Conservation (phyloP, 2,797 vertebrate genomes). For the Petrocephalus sullivani region DNA sequence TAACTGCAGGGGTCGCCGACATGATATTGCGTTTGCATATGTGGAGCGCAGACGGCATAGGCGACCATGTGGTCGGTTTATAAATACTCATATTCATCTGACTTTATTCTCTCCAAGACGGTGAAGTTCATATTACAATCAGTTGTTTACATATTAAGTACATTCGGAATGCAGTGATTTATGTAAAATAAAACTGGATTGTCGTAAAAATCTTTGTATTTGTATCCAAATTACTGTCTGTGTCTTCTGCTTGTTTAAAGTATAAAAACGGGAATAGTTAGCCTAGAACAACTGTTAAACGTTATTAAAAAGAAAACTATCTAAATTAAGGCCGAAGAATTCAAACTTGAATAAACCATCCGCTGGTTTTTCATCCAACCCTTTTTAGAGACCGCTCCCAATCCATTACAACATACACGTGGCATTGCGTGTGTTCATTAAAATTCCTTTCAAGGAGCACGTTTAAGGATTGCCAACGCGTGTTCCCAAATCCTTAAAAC, state of each 20-base stretch:
- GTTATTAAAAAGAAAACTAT: not conserved
- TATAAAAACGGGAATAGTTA: not conserved
- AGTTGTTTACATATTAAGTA: slow-evolving; percentile 60
- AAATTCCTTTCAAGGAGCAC: not conserved
- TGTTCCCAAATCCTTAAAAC: not conserved
- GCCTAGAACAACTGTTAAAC: not conserved
- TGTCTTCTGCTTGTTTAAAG: not conserved
- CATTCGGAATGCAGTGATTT: slow-evolving; percentile 55
- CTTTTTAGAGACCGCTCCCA: not conserved
- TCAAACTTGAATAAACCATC: not conserved
- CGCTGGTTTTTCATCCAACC: not conserved
- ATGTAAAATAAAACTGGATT: slow-evolving; percentile 5
- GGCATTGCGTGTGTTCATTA: not conserved
- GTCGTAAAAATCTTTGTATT: not conserved
- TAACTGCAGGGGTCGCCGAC: not conserved
- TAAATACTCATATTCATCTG: slow-evolving; percentile 32
- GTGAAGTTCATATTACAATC: slow-evolving; percentile 55
- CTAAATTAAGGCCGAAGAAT: not conserved
- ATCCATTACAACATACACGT: not conserved
- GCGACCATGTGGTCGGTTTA: slow-evolving; percentile 53
- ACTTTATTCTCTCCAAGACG: slow-evolving; percentile 29
- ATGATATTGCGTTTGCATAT: not conserved
- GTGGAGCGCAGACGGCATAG: slow-evolving; percentile 28
- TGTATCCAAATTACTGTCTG: not conserved
- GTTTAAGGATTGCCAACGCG: not conserved